A percentile compares a stretch with the other conserved stretches of the same genome.
These are phyloP conservation scores for Bubo scandiacus DNA, from an alignment of 2,113 vertebrate species.

Conservation along the genomic window DNA sequence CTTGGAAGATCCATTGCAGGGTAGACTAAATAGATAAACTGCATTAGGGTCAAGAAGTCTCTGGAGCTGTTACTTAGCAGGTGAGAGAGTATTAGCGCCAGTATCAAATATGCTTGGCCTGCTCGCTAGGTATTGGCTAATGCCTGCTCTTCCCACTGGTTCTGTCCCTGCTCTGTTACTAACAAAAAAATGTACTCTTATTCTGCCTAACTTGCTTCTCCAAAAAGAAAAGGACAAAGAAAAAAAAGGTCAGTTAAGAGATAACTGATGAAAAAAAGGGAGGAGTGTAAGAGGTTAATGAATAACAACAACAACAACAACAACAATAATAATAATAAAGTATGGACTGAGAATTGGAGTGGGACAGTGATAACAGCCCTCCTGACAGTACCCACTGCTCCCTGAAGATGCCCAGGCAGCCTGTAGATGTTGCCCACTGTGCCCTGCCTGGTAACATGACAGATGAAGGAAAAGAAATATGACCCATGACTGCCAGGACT, in stretches of 20 bases:
- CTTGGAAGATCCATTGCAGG: not conserved
- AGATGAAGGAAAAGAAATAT: not conserved
- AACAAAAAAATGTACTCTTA: not conserved
- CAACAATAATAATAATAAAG: not conserved
- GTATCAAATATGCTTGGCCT: not conserved
- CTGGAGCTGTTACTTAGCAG: not conserved
- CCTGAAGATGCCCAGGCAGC: not conserved
- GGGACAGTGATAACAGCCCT: not conserved
- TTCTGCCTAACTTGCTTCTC: not conserved
- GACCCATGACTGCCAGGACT: not conserved
- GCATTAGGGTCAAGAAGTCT: not conserved
- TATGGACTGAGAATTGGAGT: not conserved
- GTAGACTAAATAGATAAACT: not conserved
- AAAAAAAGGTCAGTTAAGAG: not conserved
- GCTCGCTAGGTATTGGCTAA: not conserved
- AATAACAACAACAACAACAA: not conserved
- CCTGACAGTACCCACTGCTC: not conserved
- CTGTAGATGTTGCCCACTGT: not conserved
- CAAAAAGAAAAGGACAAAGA: not conserved
- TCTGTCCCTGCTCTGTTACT: not conserved
- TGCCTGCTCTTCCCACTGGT: not conserved
- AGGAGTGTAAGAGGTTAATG: not conserved
- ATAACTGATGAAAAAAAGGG: not conserved
- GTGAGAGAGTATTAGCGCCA: not conserved
- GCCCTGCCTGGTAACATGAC: not conserved